A percentile compares a stretch with the other conserved stretches of the same genome.
Evolutionary conservation across 2,888 invertebrate genomes (phyloP).

Genomic region (Lamellibrachia satsuma): DNA sequence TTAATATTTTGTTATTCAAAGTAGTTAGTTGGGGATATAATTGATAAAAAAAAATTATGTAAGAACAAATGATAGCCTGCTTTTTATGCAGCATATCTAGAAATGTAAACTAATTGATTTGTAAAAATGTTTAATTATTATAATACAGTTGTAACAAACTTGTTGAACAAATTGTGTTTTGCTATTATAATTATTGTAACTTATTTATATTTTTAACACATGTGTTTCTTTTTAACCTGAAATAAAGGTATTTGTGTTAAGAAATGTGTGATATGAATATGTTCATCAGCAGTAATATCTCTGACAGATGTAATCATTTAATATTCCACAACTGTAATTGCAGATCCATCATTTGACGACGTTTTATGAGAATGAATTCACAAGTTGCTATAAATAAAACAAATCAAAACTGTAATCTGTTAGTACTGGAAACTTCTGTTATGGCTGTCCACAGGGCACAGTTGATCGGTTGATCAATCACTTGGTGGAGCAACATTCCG

Average conservation of each 20-base stretch:
- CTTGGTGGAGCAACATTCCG: slow-evolving; percentile 91
- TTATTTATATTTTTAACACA: no score
- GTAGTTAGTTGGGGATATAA: no score
- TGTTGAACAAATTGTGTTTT: background rate
- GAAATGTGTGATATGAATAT: background rate
- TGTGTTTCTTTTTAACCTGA: no score
- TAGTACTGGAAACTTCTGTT: background rate
- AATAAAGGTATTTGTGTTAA: background rate
- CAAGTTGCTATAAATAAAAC: background rate
- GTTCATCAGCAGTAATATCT: background rate
- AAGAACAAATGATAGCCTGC: background rate
- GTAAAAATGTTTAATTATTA: background rate
- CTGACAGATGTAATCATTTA: background rate
- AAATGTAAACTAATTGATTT: background rate
- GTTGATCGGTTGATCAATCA: slow-evolving; percentile 79
- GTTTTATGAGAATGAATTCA: background rate
- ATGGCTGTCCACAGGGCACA: background rate
- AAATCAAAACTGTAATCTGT: background rate
- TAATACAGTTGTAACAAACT: background rate
- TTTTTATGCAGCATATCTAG: background rate
- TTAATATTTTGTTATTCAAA: no score
- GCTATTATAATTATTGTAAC: no score
- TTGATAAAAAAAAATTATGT: background rate
- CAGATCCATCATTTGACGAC: background rate
- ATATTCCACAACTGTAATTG: background rate